Evolutionary conservation across 2,113 vertebrate genomes (phyloP).

Genomic region (Malurus cyaneus): DNA sequence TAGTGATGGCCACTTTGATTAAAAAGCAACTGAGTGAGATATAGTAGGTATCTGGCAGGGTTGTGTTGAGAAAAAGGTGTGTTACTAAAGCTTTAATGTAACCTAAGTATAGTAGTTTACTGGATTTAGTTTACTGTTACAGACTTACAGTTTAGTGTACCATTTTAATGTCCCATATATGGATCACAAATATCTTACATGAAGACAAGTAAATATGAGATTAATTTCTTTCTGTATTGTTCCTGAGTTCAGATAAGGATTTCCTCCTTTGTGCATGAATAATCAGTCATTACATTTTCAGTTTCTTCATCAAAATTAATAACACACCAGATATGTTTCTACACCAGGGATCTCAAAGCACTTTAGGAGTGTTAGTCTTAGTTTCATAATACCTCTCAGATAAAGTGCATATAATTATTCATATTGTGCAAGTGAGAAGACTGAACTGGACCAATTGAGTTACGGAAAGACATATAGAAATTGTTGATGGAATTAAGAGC

Average conservation of each 20-base stretch:
- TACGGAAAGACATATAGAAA: background rate
- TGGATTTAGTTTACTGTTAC: background rate
- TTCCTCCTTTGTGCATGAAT: background rate
- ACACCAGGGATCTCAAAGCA: constrained; percentile 10
- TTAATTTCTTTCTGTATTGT: background rate
- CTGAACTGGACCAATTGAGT: background rate
- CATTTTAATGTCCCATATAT: background rate
- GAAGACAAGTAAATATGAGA: background rate
- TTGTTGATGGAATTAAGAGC: background rate
- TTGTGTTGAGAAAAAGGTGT: background rate
- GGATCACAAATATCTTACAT: background rate
- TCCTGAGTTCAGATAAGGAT: background rate
- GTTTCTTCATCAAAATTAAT: constrained; percentile 27
- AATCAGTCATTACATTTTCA: background rate
- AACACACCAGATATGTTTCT: background rate
- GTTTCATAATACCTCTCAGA: background rate
- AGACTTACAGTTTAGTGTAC: background rate
- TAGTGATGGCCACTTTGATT: background rate
- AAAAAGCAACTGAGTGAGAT: background rate
- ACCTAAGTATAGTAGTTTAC: background rate
- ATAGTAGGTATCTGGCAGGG: background rate
- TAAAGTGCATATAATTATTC: background rate
- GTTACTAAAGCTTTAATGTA: background rate
- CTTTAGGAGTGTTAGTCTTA: background rate
- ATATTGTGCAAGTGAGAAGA: background rate